Evolutionary conservation across 2,113 vertebrate species (phyloP).

Genomic region (Sander lucioperca): DNA sequence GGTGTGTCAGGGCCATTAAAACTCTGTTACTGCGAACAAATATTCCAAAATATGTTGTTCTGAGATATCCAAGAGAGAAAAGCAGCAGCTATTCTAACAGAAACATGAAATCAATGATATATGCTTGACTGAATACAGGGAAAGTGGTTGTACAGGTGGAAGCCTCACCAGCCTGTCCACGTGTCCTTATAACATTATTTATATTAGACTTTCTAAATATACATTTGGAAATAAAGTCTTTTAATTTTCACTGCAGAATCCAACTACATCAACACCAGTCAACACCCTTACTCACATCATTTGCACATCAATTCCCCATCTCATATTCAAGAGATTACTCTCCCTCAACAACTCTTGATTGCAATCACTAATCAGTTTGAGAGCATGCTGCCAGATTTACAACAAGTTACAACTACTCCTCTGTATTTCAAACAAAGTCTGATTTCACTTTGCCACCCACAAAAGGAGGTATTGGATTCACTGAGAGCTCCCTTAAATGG

Average conservation of each 20-base stretch:
- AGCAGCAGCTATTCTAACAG: neutral
- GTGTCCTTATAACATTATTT: neutral
- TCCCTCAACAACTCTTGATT: conserved; percentile 30
- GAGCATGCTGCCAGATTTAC: conserved; percentile 22
- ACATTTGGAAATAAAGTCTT: neutral
- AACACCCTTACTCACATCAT: neutral
- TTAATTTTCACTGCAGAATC: neutral
- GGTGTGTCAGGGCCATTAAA: neutral
- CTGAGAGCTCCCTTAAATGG: neutral
- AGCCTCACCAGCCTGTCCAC: neutral
- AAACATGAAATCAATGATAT: neutral
- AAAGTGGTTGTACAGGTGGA: neutral
- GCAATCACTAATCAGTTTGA: conserved; percentile 36
- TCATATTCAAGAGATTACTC: conserved; percentile 38
- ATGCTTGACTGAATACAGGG: neutral
- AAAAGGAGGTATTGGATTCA: conserved; percentile 50
- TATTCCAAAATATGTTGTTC: conserved; percentile 21
- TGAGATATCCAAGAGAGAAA: neutral
- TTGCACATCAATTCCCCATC: neutral
- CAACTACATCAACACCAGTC: neutral
- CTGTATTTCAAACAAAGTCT: conserved; percentile 28
- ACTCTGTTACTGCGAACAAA: conserved; percentile 15
- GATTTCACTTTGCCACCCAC: conserved; percentile 12
- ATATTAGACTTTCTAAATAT: neutral
- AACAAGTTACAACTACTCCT: neutral